These are phyloP conservation scores for Ditylenchus weischeri DNA, from an alignment of 2,888 invertebrate species.

Conservation along the genomic window DNA sequence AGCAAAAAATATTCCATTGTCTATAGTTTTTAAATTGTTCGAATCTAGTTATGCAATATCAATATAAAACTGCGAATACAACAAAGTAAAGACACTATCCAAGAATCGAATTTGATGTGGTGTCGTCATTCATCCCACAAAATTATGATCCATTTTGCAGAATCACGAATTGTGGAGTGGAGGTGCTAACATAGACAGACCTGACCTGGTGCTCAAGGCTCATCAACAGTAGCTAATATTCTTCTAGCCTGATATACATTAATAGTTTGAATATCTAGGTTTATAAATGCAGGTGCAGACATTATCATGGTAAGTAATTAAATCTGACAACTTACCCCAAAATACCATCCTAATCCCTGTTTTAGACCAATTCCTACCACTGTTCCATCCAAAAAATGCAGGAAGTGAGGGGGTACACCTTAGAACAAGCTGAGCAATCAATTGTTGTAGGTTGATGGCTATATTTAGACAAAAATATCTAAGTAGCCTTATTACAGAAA, in stretches of 20 bases:
- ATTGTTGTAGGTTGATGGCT: constrained; percentile 57
- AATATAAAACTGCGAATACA: too few species aligned
- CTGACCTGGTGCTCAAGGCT: constrained; percentile 28
- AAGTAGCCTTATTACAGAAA: constrained; percentile 18
- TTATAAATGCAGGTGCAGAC: constrained; percentile 76
- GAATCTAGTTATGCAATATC: too few species aligned
- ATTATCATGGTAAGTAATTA: constrained; percentile 67
- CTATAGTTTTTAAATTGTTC: too few species aligned
- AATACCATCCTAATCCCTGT: too few species aligned
- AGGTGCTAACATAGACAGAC: constrained; percentile 25
- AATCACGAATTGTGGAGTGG: constrained; percentile 27
- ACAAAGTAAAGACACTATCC: too few species aligned
- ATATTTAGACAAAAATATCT: constrained; percentile 18
- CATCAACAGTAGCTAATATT: constrained; percentile 21
- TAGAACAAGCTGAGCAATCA: constrained; percentile 73
- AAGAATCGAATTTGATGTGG: too few species aligned
- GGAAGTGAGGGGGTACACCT: constrained; percentile 71
- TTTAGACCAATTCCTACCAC: constrained; percentile 79
- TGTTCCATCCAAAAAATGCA: constrained; percentile 73
- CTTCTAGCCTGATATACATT: not conserved
- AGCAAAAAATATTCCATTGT: too few species aligned
- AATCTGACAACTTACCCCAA: too few species aligned
- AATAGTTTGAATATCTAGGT: constrained; percentile 48
- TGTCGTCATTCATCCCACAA: too few species aligned
- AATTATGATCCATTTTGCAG: constrained; percentile 17